A percentile compares a stretch with the other conserved stretches of the same genome.
phyloP scores from a whole-genome alignment of 2,888 invertebrate species.

The Leucophenga montana region DNA sequence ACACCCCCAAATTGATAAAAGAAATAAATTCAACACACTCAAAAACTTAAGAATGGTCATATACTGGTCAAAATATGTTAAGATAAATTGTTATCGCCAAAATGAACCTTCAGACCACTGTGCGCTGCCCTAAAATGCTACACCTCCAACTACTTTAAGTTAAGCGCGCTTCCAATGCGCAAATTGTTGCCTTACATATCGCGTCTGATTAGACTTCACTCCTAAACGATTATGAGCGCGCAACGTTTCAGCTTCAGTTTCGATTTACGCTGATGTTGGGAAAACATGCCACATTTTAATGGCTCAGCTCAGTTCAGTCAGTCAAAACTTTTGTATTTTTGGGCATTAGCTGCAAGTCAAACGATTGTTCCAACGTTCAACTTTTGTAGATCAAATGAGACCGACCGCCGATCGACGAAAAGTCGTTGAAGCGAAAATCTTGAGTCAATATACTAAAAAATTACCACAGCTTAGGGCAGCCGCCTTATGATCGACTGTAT shows the following conservation, averaged over 20 bases:
- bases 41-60: too few relatives aligned
- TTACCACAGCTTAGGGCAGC: neutral
- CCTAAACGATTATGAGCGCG: conserved; percentile 53
- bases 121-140: too few relatives aligned
- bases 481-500: neutral
- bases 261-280: conserved; percentile 44
- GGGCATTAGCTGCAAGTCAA: conserved; percentile 22
- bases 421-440: neutral
- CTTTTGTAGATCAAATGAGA: conserved; percentile 21
- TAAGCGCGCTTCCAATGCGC: conserved; percentile 6
- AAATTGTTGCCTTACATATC: conserved; percentile 26
- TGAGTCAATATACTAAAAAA: neutral
- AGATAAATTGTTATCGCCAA: too few relatives aligned
- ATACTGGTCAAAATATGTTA: too few relatives aligned
- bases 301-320: neutral
- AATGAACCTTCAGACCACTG: too few relatives aligned
- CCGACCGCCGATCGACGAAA: conserved; percentile 1
- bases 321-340: conserved; percentile 4
- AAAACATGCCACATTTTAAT: conserved; percentile 50
- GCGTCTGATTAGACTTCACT: conserved; percentile 4
- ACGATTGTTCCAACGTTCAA: too few relatives aligned
- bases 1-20: too few relatives aligned
- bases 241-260: neutral
- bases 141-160: too few relatives aligned
- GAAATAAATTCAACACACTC: too few relatives aligned